phyloP scores from a whole-genome alignment of 2,888 invertebrate species.

The Mythimna impura region DNA sequence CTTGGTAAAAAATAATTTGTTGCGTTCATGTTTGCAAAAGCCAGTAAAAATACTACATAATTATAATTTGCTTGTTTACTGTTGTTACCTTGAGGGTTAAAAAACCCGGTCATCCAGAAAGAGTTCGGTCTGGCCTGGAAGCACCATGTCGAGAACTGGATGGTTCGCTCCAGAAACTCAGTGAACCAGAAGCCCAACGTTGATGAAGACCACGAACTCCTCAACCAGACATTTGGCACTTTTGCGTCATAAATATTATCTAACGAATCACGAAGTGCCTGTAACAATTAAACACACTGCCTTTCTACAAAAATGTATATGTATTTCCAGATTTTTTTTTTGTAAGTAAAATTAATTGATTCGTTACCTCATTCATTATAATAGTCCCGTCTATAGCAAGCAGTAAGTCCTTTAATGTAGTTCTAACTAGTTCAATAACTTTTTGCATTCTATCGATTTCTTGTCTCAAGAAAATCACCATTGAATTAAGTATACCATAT shows the following conservation, averaged over 20 bases:
- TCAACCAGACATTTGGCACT: slow-evolving; percentile 94
- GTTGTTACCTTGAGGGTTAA: slow-evolving; percentile 95
- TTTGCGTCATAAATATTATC: slow-evolving; percentile 97
- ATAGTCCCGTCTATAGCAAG: slow-evolving; percentile 97
- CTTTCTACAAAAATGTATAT: neutral
- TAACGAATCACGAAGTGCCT: slow-evolving; percentile 95
- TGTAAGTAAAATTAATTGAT: slow-evolving; percentile 2
- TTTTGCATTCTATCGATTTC: slow-evolving; percentile 97
- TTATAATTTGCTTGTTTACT: too few relatives aligned
- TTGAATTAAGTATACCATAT: slow-evolving; percentile 93
- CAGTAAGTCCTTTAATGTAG: slow-evolving; percentile 94
- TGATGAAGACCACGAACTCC: slow-evolving; percentile 95
- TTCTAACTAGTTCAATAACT: slow-evolving; percentile 92
- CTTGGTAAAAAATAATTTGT: neutral
- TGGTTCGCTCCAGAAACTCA: slow-evolving; percentile 95
- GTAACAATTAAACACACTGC: slow-evolving; percentile 23
- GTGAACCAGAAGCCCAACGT: slow-evolving; percentile 98
- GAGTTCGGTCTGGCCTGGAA: slow-evolving; percentile 93
- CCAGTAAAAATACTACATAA: too few relatives aligned
- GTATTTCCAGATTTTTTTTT: neutral
- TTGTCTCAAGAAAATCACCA: slow-evolving; percentile 97
- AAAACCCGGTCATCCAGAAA: slow-evolving; percentile 98
- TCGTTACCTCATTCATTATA: slow-evolving; percentile 96
- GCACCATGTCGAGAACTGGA: slow-evolving; percentile 95
- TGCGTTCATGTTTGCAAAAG: too few relatives aligned